Conservation (phyloP, 2,113 vertebrate species). For the Platichthys stellatus region DNA sequence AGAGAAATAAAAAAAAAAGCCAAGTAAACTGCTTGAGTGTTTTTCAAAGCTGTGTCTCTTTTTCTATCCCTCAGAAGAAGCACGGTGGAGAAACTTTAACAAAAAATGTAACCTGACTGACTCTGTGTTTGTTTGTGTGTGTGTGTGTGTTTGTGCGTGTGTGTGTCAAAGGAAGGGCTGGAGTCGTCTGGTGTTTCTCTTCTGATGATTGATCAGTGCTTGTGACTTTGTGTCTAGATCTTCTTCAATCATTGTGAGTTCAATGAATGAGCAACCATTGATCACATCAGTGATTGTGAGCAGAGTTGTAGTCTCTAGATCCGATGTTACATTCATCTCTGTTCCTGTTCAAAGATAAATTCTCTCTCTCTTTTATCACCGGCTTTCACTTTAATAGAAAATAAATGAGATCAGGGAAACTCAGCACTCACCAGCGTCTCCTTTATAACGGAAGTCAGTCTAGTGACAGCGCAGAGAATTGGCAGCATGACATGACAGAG, state of each 20-base stretch:
- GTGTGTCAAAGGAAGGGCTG: not conserved
- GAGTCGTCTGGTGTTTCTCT: not conserved
- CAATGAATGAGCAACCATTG: not conserved
- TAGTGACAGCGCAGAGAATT: not conserved
- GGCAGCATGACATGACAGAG: not conserved
- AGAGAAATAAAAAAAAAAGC: slow-evolving; percentile 19
- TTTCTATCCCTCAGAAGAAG: slow-evolving; percentile 23
- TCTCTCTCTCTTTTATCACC: not conserved
- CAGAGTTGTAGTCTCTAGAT: not conserved
- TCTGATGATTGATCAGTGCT: slow-evolving; percentile 15
- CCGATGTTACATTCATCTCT: slow-evolving; percentile 5
- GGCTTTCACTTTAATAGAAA: slow-evolving; percentile 22
- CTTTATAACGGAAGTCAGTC: slow-evolving; percentile 15
- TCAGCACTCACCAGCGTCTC: not conserved
- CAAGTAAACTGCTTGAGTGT: slow-evolving; percentile 20
- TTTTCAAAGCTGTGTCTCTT: slow-evolving; percentile 16
- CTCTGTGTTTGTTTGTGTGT: too few species aligned
- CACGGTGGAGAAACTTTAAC: slow-evolving; percentile 5
- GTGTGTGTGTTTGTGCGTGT: not conserved
- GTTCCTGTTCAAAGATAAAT: slow-evolving; percentile 14
- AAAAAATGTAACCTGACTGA: not conserved
- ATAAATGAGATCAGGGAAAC: slow-evolving; percentile 31
- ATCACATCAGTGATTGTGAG: slow-evolving; percentile 1
- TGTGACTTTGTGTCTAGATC: not conserved
- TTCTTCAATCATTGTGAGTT: not conserved